These are phyloP conservation scores for Rafetus swinhoei DNA, from an alignment of 2,113 vertebrate species.

Conservation along the genomic window DNA sequence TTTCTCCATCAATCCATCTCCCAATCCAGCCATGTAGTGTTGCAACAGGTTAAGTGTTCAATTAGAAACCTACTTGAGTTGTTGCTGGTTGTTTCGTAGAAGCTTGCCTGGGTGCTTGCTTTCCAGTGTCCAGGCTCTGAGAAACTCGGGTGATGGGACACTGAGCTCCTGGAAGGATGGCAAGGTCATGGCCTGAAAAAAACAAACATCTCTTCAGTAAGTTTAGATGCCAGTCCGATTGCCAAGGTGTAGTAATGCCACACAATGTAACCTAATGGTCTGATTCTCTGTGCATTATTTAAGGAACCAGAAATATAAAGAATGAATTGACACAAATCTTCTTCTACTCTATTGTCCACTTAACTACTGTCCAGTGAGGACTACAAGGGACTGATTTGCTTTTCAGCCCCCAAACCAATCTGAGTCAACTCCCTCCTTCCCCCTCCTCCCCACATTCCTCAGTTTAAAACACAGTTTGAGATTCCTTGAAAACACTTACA, in stretches of 20 bases:
- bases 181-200: slow-evolving; percentile 84
- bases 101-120: slow-evolving; percentile 77
- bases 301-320: background rate
- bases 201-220: background rate
- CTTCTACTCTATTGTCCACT: background rate
- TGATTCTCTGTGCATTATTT: background rate
- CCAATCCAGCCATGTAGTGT: background rate
- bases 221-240: background rate
- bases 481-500: background rate
- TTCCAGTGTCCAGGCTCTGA: slow-evolving; percentile 92
- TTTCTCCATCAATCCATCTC: background rate
- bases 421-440: background rate
- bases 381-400: rapidly evolving
- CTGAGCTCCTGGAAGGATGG: slow-evolving; percentile 73
- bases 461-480: background rate
- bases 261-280: background rate
- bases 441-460: background rate
- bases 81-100: slow-evolving; percentile 78
- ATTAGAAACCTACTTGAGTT: slow-evolving; percentile 79
- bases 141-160: slow-evolving; percentile 79
- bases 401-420: background rate
- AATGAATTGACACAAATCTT: background rate
- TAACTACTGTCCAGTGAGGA: background rate
- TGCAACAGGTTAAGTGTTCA: rapidly evolving
- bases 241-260: background rate